Evolutionary conservation across 1,140 invertebrate species (phyloP), one percentile per base, ranked within the genome.

Genomic region (Heliothis virescens): DNA sequence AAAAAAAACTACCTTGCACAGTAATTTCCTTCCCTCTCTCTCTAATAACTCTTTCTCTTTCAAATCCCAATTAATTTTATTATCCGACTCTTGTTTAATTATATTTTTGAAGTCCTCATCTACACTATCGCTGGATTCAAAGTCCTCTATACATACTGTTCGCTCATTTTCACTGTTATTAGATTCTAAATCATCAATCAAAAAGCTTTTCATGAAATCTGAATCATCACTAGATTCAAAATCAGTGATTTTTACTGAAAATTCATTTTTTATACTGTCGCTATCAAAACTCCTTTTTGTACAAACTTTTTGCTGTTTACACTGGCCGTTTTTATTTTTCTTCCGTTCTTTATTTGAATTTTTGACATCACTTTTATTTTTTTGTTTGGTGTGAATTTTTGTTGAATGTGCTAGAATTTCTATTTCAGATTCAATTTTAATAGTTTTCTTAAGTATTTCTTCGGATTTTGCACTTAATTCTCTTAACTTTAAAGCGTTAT

Each of bases 161-260:
- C 1, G 12, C 16, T 63, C 26, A 26, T 65, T 60, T 13, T 65
- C 59, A 41, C 60, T 74, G 0, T 74, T 18, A 13, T 53, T 48
- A n/a, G 15, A 41, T 1, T 65, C 60, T 53, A 75, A 62, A 50
- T 76, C 74, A 15, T 53, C 60, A 21, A 55, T 29, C 12, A 34
- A 16, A 16, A 34, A 48, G 9, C 53, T 21, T 15, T 52, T 50
- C 21, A 65, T 76, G 0, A 63, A 53, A 12, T 63, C 74, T 18
- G 21, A 50, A 77, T 77, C 74, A 55, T 77, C 50, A 63, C 74
- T 77, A 0, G 74, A 77, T 41, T 77, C 74, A 77, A 53, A 77
- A 77, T 77, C 74, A 65, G 53, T 21, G 29, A 77, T 77, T 16
- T 7, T 10, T 1, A 65, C 59, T 26, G 48, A 21, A 47, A 48